Conservation (phyloP, 1,140 invertebrate genomes). For the Bombyx mandarina region DNA sequence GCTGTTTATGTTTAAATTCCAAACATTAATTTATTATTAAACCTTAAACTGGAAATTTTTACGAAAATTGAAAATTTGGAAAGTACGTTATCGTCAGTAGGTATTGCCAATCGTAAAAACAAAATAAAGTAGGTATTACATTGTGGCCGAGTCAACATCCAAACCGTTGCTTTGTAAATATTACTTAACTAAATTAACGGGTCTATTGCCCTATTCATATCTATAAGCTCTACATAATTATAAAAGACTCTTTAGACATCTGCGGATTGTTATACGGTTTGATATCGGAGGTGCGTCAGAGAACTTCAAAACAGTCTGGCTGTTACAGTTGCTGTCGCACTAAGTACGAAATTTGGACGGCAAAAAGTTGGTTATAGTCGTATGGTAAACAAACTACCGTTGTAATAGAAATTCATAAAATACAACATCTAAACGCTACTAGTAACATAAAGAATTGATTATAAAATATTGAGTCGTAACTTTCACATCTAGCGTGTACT, state of each 20-base stretch:
- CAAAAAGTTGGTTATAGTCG: conserved; percentile 44
- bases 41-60: too few species aligned
- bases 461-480: too few species aligned
- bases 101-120: too few species aligned
- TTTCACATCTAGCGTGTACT: too few species aligned
- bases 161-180: conserved; percentile 9
- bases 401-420: background rate
- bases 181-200: conserved; percentile 10
- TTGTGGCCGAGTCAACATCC: conserved; percentile 10
- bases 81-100: too few species aligned
- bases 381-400: background rate
- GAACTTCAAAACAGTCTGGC: conserved; percentile 47
- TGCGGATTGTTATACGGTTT: conserved; percentile 52
- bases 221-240: conserved; percentile 70
- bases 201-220: conserved; percentile 50
- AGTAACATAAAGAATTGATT: too few species aligned
- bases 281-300: conserved; percentile 33
- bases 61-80: too few species aligned
- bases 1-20: too few species aligned
- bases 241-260: conserved; percentile 56
- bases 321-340: conserved; percentile 22
- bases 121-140: too few species aligned
- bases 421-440: too few species aligned
- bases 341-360: conserved; percentile 50
- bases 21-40: too few species aligned